Evolutionary conservation across 2,113 vertebrate genomes (phyloP), one percentile per base, ranked within the genome.

Genomic region (Cygnus atratus): DNA sequence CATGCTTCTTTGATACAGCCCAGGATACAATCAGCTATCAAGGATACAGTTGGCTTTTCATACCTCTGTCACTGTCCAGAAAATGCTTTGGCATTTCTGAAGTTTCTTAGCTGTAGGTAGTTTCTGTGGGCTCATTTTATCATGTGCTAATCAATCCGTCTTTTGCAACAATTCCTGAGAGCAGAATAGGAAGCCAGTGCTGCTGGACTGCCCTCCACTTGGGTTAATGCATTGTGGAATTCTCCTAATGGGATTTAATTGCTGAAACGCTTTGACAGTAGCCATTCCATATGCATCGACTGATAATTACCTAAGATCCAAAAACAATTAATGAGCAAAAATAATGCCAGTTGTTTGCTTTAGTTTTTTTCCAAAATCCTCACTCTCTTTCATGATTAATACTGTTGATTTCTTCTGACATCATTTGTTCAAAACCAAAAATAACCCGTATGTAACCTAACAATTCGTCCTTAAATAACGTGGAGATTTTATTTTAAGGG

Each of bases 181-280:
- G 55, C 19, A 52, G 22, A 90, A 65, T 11, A 87, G 29, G 80
- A 83, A 83, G 16, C 4, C 33, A 58, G 11, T 26, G 19, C 21
- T 85, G 67, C 35, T 61, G 25, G 28, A 63, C 59, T 81, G 44
- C 52, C 14, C 7, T 43, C 28, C 24, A 3, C 37, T 44, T 1
- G 0, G 35, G 57, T 82, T 91, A 89, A 91, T 67, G 46, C 89
- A 41, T 92, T 87, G 39, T n/a, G 3, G 21, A 92, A 74, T 50
- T 89, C 37, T 92, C 46, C 66, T 92, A 79, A 72, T 43, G 43
- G 57, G 29, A 91, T 93, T 75, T 90, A 92, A 92, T 77, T 77
- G 37, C 50, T 87, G 46, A 28, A 94, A 4, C 33, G 33, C 82
- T 94, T 82, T 70, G 63, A 70, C 37, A 92, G 28, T 7, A 92